Percentiles rank a stretch among this genome's conserved stretches.
Evolutionary conservation across 2,797 vertebrate species (phyloP).

Genomic region (Cirrhinus mrigala): DNA sequence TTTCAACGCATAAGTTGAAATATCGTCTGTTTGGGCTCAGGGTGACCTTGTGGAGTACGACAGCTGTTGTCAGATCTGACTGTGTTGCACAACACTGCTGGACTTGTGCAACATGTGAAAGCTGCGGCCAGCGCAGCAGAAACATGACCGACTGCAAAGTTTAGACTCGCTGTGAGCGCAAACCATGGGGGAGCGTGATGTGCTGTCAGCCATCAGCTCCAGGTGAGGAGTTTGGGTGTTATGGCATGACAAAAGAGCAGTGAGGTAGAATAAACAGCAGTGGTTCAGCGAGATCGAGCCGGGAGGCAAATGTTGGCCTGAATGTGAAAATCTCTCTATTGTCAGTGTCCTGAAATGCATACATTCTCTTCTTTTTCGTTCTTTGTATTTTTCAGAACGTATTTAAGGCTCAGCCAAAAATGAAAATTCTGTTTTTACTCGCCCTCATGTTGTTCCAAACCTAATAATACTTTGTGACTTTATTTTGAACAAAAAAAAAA

Average conservation of each 20-base stretch:
- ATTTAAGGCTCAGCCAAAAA: background rate
- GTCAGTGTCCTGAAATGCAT: constrained; percentile 69
- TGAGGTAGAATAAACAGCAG: constrained; percentile 73
- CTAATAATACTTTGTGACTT: too few relatives aligned
- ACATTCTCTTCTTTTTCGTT: constrained; percentile 41
- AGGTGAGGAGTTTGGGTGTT: constrained; percentile 34
- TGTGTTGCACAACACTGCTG: constrained; percentile 42
- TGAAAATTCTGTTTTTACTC: background rate
- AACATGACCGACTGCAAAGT: constrained; percentile 21
- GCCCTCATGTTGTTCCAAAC: too few relatives aligned
- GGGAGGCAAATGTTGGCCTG: constrained; percentile 64
- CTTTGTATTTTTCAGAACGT: background rate
- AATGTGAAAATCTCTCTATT: constrained; percentile 70
- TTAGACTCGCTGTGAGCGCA: constrained; percentile 15
- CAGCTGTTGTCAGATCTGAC: constrained; percentile 47
- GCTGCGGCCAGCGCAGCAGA: constrained; percentile 31
- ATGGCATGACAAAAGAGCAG: constrained; percentile 42
- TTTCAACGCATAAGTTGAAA: constrained; percentile 19
- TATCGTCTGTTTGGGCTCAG: constrained; percentile 34
- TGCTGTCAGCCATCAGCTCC: constrained; percentile 38
- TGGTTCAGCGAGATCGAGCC: constrained; percentile 59
- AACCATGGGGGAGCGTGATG: constrained; percentile 33
- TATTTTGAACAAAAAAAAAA: too few relatives aligned
- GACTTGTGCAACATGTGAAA: constrained; percentile 50
- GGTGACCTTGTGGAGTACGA: constrained; percentile 37